These are phyloP conservation scores for Mythimna ferrago DNA, from an alignment of 2,888 invertebrate genomes.

Conservation along the genomic window DNA sequence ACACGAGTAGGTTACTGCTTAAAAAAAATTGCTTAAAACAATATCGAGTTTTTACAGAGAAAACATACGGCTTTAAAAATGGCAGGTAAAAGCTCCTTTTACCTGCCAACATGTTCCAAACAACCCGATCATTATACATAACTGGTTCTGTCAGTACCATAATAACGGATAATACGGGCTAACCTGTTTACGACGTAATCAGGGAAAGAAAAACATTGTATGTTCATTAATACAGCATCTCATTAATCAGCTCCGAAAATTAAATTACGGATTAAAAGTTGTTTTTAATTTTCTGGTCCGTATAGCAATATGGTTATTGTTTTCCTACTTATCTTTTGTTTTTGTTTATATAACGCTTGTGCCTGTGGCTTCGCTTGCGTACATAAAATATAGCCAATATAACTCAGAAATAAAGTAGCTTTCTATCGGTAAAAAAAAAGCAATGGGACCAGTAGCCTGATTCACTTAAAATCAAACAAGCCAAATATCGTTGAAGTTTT, in stretches of 20 bases:
- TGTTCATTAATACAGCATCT: slow-evolving; percentile 23
- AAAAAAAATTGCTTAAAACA: slow-evolving; percentile 25
- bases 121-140: slow-evolving; percentile 24
- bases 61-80: slow-evolving; percentile 10
- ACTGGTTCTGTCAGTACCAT: slow-evolving; percentile 29
- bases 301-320: not conserved
- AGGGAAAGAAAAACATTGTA: slow-evolving; percentile 18
- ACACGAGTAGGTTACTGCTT: not conserved
- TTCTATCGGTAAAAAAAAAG: too few species aligned
- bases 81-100: slow-evolving; percentile 47
- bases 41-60: slow-evolving; percentile 22
- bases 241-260: slow-evolving; percentile 24
- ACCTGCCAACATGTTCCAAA: slow-evolving; percentile 25
- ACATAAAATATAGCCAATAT: too few species aligned
- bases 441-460: too few species aligned
- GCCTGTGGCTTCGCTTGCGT: too few species aligned
- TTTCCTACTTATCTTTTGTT: not conserved
- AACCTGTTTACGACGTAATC: slow-evolving; percentile 34
- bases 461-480: too few species aligned
- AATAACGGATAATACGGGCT: slow-evolving; percentile 10
- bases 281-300: not conserved
- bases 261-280: not conserved
- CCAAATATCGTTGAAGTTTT: too few species aligned
- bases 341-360: not conserved
- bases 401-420: too few species aligned